Evolutionary conservation across 2,113 vertebrate genomes (phyloP).

Genomic region (Saimiri boliviensis): DNA sequence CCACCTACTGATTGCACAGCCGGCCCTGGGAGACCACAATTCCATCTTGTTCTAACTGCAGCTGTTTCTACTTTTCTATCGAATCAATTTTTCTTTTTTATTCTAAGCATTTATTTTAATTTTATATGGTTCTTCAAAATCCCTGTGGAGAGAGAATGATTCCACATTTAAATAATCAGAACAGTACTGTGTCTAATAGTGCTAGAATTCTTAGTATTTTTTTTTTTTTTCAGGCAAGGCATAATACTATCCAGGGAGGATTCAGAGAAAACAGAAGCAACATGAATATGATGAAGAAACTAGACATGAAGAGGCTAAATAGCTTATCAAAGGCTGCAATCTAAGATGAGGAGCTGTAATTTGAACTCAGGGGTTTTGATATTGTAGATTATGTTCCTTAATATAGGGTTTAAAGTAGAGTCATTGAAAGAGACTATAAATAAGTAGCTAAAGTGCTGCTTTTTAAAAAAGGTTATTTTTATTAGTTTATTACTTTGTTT

Average conservation of each 20-base stretch:
- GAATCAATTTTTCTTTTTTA: slow-evolving; percentile 6
- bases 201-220: background rate
- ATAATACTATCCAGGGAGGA: background rate
- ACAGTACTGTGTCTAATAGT: background rate
- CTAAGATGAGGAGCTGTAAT: background rate
- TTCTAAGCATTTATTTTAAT: background rate
- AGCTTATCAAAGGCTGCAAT: background rate
- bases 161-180: slow-evolving; percentile 45
- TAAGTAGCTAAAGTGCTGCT: background rate
- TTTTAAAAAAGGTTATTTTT: background rate
- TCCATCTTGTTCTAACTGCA: background rate
- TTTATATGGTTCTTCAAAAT: background rate
- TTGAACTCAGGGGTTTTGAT: background rate
- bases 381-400: background rate
- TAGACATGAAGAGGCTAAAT: background rate
- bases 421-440: background rate
- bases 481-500: background rate
- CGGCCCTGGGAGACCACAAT: background rate
- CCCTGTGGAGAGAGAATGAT: background rate
- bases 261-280: background rate
- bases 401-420: background rate
- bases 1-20: background rate
- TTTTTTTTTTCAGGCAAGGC: background rate
- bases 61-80: background rate
- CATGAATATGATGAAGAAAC: background rate